Base-by-base conservation (phyloP, 2,113 vertebrate genomes). In the Xyliphius kryptos region DNA sequence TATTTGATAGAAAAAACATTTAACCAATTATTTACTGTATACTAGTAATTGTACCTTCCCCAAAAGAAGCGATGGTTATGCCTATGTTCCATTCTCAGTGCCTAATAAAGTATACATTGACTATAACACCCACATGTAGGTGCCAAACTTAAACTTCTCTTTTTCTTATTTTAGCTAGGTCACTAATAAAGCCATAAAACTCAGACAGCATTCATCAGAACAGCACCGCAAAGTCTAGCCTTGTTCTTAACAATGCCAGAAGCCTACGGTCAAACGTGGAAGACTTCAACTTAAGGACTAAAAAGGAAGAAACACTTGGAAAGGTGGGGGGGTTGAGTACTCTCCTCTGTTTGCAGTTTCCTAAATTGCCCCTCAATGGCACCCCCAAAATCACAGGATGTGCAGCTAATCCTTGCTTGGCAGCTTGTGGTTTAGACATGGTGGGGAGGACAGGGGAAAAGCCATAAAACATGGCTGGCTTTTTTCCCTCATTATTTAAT, bases 321-420 rank as follows among this genome's bases (percentile, higher is more conserved):
- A 44, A 11, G 37, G 67, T 51, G 61, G 62, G 61, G 62, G 61
- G 71, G 70, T 75, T 77, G 76, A 84, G 54, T 58, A 72, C 79
- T 71, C 80, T 80, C 81, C 82, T 83, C 75, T 77, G 82, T 83
- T 84, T 83, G 77, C 75, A 81, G 74, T 86, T 87, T 84, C 79
- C 79, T 84, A 82, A 81, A 86, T 80, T 76, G 63, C 59, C 75
- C 46, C 54, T 81, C 76, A 86, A 80, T 75, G 67, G 47, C 67
- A 79, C 85, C 82, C 81, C 79, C 70, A 80, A 80, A 81, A 71
- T 80, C 70, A 79, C 55, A 72, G 83, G 82, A 85, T 82, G 72
- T 83, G 77, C 75, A 67, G 67, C 77, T 83, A 88, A 86, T 80
- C 78, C 78, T 79, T 56, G 61, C 56, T 75, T 58, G 69, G 68